A percentile compares a stretch with the other conserved stretches of the same genome.
Evolutionary conservation across 2,797 vertebrate species (phyloP).

Genomic region (Acrossocheilus fasciatus): DNA sequence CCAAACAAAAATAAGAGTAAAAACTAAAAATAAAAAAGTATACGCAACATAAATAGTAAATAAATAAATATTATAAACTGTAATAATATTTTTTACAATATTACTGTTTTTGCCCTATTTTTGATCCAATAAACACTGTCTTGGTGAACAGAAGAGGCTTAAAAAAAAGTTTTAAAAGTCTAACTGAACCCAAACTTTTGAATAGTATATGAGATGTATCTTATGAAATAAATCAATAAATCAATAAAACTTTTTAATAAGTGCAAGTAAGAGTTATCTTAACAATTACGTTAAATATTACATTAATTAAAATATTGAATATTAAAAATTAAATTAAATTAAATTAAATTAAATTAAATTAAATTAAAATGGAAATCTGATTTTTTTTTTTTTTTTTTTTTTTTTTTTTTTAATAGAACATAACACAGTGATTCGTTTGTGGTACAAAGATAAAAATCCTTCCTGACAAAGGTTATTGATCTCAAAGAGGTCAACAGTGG

Average conservation of each 20-base stretch:
- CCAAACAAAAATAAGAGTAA: not conserved
- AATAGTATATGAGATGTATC: too few relatives aligned
- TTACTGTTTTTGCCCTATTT: not conserved
- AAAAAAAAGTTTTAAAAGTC: too few relatives aligned
- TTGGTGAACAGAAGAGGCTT: too few relatives aligned
- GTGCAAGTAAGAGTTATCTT: too few relatives aligned
- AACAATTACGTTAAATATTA: too few relatives aligned
- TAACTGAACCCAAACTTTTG: too few relatives aligned
- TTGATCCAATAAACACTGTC: too few relatives aligned
- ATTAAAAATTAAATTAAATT: too few relatives aligned
- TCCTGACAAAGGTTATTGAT: not conserved
- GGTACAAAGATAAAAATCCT: not conserved
- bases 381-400: not conserved
- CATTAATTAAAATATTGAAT: too few relatives aligned
- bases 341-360: too few relatives aligned
- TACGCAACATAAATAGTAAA: not conserved
- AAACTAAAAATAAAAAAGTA: not conserved
- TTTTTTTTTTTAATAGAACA: not conserved
- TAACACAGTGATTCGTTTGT: not conserved
- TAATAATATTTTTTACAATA: not conserved
- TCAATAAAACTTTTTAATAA: too few relatives aligned
- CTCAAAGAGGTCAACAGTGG: slow-evolving; percentile 13
- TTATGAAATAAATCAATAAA: too few relatives aligned
- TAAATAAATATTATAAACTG: not conserved
- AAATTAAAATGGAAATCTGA: not conserved